These are phyloP conservation scores for Terrapene triunguis DNA, from an alignment of 2,113 vertebrate genomes.

Conservation along the genomic window DNA sequence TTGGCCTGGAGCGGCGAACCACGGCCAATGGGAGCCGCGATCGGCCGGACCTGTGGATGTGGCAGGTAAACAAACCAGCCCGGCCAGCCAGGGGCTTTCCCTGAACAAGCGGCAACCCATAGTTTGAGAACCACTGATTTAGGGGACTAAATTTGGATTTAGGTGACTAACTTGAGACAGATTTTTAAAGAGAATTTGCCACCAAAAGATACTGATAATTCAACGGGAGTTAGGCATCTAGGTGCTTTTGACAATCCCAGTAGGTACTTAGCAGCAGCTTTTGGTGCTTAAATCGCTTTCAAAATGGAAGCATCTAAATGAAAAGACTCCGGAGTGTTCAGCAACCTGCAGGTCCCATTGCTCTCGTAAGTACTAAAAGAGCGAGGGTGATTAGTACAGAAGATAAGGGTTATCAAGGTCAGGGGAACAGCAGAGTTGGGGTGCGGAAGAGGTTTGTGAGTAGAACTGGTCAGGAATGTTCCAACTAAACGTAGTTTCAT, in stretches of 20 bases:
- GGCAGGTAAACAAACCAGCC: no score
- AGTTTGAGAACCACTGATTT: no score
- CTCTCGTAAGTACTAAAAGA: background rate
- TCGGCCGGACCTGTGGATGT: no score
- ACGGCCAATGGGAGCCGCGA: no score
- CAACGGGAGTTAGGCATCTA: background rate
- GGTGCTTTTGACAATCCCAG: fast-evolving
- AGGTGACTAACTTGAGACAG: no score
- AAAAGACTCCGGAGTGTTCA: background rate
- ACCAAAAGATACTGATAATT: no score
- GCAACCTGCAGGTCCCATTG: background rate
- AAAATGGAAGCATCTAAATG: background rate
- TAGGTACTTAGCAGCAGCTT: background rate
- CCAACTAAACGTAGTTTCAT: background rate
- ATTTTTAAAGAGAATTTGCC: no score
- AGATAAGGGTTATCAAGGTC: background rate
- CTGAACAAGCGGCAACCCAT: no score
- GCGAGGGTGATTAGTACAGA: fast-evolving
- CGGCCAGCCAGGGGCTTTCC: no score
- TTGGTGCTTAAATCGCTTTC: background rate
- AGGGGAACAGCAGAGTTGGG: background rate
- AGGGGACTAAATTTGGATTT: no score
- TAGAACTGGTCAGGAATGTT: background rate
- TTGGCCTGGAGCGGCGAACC: no score
- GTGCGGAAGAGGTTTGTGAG: background rate